These are phyloP conservation scores for Harpagoxenus sublaevis DNA, from an alignment of 2,888 invertebrate species.

Conservation along the genomic window DNA sequence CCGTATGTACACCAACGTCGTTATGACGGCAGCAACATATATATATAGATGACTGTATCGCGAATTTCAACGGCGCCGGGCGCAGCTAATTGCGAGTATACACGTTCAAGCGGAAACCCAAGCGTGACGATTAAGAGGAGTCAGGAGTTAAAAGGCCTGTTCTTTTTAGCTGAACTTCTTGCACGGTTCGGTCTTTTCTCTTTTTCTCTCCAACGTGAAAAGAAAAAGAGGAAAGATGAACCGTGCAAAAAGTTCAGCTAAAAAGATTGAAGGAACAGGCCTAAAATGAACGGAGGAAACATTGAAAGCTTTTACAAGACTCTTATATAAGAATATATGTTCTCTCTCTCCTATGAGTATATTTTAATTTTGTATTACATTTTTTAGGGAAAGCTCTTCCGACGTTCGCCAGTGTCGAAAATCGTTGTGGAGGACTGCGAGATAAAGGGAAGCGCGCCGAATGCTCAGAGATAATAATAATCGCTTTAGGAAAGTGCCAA, in stretches of 20 bases:
- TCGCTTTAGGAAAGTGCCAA: background rate
- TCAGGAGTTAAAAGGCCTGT: too few relatives aligned
- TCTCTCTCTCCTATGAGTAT: background rate
- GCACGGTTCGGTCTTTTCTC: too few relatives aligned
- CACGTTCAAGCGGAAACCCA: background rate
- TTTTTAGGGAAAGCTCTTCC: constrained; percentile 12
- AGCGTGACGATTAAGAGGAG: background rate
- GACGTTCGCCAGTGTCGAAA: background rate
- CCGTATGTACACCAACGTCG: background rate
- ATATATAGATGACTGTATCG: background rate
- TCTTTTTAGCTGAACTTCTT: too few relatives aligned
- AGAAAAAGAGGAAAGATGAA: too few relatives aligned
- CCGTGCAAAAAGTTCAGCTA: too few relatives aligned
- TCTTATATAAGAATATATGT: background rate
- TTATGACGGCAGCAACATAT: background rate
- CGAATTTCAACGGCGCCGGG: background rate
- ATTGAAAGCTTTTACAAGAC: background rate
- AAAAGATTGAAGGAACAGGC: too few relatives aligned
- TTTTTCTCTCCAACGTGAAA: too few relatives aligned
- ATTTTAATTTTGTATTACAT: background rate
- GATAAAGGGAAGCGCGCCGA: background rate
- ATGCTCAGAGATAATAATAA: constrained; percentile 26
- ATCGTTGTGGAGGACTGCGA: background rate
- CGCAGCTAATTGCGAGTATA: background rate
- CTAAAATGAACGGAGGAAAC: background rate